Conservation (phyloP, 2,113 vertebrate species). For the Tenrec ecaudatus region DNA sequence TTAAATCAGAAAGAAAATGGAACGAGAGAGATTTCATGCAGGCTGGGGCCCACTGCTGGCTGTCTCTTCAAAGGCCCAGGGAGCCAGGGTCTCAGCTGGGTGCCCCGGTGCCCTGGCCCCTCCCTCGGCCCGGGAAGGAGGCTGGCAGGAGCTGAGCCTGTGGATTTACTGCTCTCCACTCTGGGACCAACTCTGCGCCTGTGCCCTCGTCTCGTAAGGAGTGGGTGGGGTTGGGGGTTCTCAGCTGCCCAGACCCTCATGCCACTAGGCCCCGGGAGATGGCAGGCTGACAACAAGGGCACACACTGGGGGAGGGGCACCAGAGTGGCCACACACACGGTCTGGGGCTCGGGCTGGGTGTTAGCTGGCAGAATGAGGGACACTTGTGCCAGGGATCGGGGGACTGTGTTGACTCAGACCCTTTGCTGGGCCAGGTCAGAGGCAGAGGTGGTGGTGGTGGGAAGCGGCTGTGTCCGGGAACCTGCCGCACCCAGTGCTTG, state of each 20-base stretch:
- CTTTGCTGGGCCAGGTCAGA: slow-evolving; percentile 3
- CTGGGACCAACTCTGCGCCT: not conserved
- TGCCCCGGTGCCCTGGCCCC: not conserved
- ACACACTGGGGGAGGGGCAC: not conserved
- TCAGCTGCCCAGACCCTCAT: not conserved
- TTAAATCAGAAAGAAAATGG: slow-evolving; percentile 87
- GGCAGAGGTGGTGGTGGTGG: not conserved
- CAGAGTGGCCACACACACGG: not conserved
- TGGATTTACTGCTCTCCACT: not conserved
- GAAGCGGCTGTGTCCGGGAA: not conserved
- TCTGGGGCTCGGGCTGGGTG: not conserved
- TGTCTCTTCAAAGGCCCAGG: slow-evolving; percentile 47
- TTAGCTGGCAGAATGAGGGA: not conserved
- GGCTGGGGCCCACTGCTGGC: slow-evolving; percentile 21
- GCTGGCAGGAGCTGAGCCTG: not conserved
- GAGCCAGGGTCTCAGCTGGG: not conserved
- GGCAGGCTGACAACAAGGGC: not conserved
- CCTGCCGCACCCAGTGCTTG: not conserved
- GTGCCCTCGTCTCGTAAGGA: not conserved
- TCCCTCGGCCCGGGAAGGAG: not conserved
- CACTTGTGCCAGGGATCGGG: not conserved
- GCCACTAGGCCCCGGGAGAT: not conserved
- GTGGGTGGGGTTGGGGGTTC: not conserved
- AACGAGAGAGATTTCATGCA: slow-evolving; percentile 75
- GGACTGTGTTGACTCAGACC: not conserved